Percentiles rank a stretch among this genome's conserved stretches.
Evolutionary conservation across 2,113 vertebrate species (phyloP).

Genomic region (Neogobius melanostomus): DNA sequence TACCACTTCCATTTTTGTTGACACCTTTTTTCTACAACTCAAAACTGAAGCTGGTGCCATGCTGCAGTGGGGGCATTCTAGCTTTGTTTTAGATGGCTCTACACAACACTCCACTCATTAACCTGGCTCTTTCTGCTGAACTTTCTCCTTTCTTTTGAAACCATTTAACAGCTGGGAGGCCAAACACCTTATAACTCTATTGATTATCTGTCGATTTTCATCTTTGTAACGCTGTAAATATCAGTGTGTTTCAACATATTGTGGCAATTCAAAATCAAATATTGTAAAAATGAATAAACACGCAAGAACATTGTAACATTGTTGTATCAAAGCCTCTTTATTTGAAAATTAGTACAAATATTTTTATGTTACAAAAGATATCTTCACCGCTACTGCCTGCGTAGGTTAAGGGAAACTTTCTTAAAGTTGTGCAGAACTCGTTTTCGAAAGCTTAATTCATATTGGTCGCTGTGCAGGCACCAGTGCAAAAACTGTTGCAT

Average conservation of each 20-base stretch:
- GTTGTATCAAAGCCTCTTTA: constrained; percentile 76
- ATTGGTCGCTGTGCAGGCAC: constrained; percentile 7
- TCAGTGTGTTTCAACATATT: constrained; percentile 43
- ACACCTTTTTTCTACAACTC: neutral
- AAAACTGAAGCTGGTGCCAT: neutral
- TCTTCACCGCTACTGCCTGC: constrained; percentile 53
- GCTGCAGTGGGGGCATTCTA: neutral
- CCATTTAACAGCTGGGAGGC: neutral
- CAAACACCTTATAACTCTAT: neutral
- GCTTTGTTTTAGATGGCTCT: neutral
- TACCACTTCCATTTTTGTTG: no score
- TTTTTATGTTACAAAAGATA: constrained; percentile 70
- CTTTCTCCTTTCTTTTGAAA: neutral
- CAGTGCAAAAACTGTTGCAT: neutral
- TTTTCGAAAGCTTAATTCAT: neutral
- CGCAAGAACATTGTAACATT: constrained; percentile 27
- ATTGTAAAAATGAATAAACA: constrained; percentile 53
- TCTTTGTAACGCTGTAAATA: constrained; percentile 75
- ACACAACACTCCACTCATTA: constrained; percentile 24
- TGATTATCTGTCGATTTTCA: constrained; percentile 38
- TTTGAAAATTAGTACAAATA: constrained; percentile 83
- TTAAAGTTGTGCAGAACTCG: neutral
- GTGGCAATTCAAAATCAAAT: constrained; percentile 24
- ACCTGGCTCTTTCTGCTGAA: neutral
- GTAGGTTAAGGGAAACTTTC: constrained; percentile 20